Conservation (phyloP, 2,888 invertebrate species). For the Lutraria lutraria region DNA sequence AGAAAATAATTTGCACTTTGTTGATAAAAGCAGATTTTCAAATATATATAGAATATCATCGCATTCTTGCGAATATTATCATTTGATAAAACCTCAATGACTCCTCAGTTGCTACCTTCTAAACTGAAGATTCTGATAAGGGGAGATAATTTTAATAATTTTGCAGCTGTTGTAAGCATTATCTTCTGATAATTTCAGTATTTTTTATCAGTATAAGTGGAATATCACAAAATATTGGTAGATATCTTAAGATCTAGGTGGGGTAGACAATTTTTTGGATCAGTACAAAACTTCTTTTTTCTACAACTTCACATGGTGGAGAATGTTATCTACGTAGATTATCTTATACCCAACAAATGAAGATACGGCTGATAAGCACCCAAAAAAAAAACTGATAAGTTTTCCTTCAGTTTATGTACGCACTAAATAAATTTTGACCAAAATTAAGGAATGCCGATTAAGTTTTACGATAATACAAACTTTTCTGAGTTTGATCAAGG, state of each 20-base stretch:
- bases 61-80: constrained; percentile 70
- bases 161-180: constrained; percentile 71
- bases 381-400: constrained; percentile 54
- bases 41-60: constrained; percentile 68
- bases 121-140: constrained; percentile 65
- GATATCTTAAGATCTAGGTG: constrained; percentile 70
- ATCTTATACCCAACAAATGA: constrained; percentile 59
- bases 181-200: constrained; percentile 69
- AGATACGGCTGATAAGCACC: constrained; percentile 56
- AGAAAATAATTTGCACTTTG: constrained; percentile 26
- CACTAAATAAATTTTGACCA: constrained; percentile 58
- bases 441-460: constrained; percentile 56
- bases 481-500: constrained; percentile 55
- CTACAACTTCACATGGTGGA: constrained; percentile 57
- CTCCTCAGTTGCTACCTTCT: constrained; percentile 62
- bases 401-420: constrained; percentile 47
- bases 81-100: constrained; percentile 71
- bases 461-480: constrained; percentile 20
- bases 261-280: constrained; percentile 68
- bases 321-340: constrained; percentile 51
- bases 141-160: constrained; percentile 75
- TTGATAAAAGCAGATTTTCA: constrained; percentile 68
- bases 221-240: constrained; percentile 62
- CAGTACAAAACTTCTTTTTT: constrained; percentile 60
- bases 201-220: constrained; percentile 66